Evolutionary conservation across 37 sponge, comb jelly and placozoan genomes (phyloP), one percentile per base, ranked within the genome.

Genomic region (Crambe crambe): DNA sequence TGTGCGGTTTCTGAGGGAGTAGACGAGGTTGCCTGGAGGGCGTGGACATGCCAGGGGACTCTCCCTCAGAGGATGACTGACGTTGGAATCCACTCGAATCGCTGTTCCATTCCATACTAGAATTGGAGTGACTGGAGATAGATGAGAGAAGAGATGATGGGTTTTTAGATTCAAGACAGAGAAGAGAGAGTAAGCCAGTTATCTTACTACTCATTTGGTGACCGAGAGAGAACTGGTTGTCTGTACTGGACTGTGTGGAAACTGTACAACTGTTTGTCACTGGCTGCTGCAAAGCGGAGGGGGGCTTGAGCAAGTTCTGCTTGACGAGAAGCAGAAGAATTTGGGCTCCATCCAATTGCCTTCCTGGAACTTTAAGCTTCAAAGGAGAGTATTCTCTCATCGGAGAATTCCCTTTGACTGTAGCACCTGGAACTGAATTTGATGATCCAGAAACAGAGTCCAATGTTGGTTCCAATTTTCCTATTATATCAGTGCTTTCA

Each of bases 151-250:
- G 51, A 3, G 54, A 35, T 31, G 56, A 36, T 2, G 18, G 3
- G 30, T 39, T 57, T 6, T 69, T 35, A 8, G 51, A 0, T 42
- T 42, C 56, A 36, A 74, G 51, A 38, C 51, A 38, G 27, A 84
- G 60, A 29, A 84, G 70, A 54, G 85, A 84, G 42, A 84, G 78
- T 1, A 84, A 43, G 23, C 85, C 85, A 0, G 85, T 76, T 29
- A 76, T 41, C 31, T 69, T 73, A 70, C 35, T 56, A 9, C 31
- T 9, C n/a, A 12, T 17, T 35, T 20, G 58, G 2, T 36, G n/a
- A 20, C 30, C 31, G 0, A 34, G 59, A 2, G 23, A 37, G 10
- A 58, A 59, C 29, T 63, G n/a, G 10, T 39, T 27, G 23, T 20
- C 74, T 12, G 3, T 22, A 73, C 57, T 56, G 9, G 74, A 47